Evolutionary conservation across 2,888 invertebrate species (phyloP).

Genomic region (Nephrotoma guestfalica): DNA sequence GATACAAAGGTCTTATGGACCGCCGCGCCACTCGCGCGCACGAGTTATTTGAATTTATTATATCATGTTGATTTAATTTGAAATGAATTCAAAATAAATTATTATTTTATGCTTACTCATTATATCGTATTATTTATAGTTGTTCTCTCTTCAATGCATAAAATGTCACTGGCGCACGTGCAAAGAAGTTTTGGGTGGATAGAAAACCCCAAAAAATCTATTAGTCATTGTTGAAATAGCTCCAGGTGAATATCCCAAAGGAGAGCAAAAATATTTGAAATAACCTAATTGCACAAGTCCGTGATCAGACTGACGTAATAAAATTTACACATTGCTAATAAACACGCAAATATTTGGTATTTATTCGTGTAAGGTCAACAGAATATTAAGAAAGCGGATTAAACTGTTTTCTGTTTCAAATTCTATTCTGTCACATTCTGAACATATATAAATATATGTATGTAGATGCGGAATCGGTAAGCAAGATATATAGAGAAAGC

Average conservation of each 20-base stretch:
- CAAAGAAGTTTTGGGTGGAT: not conserved
- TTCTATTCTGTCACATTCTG: not conserved
- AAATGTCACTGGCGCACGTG: not conserved
- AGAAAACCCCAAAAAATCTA: not conserved
- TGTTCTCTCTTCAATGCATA: not conserved
- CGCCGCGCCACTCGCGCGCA: not conserved
- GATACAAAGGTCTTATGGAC: not conserved
- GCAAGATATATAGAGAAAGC: not conserved
- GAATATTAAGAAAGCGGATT: not conserved
- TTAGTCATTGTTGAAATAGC: not conserved
- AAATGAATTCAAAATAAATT: not conserved
- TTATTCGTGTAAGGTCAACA: not conserved
- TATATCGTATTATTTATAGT: not conserved
- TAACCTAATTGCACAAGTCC: not conserved
- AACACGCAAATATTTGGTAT: not conserved
- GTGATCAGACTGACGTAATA: not conserved
- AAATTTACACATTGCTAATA: not conserved
- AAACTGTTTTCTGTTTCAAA: not conserved
- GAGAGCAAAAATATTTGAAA: not conserved
- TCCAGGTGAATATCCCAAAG: not conserved
- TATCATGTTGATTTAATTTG: not conserved
- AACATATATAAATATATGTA: not conserved
- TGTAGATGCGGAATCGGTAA: not conserved
- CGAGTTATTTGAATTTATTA: not conserved
- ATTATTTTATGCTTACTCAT: not conserved